phyloP scores from a whole-genome alignment of 2,113 vertebrate species.

The Brachypteracias leptosomus region DNA sequence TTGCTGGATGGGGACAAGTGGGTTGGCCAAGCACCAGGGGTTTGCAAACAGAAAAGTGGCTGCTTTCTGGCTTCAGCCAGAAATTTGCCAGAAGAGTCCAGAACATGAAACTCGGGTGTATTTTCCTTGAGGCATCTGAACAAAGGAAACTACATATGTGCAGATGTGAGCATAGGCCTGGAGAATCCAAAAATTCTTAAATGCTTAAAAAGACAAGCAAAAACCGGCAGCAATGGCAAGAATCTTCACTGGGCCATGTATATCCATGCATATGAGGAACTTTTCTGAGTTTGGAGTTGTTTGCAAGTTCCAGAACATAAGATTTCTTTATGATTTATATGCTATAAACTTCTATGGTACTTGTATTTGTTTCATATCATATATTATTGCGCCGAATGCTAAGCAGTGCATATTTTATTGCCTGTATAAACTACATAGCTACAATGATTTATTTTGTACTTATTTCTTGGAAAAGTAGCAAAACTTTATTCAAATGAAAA shows the following conservation, averaged over 20 bases:
- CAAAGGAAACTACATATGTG: background rate
- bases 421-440: background rate
- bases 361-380: background rate
- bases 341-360: background rate
- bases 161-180: accelerated
- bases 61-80: background rate
- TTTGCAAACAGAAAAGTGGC: background rate
- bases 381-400: background rate
- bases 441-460: background rate
- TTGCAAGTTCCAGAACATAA: background rate
- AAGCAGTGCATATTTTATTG: background rate
- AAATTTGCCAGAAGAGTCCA: background rate
- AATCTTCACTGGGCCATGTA: background rate
- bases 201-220: background rate
- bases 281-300: background rate
- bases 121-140: background rate
- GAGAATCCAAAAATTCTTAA: background rate
- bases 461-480: background rate
- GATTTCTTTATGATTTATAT: background rate
- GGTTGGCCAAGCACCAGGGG: background rate
- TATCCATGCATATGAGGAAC: background rate
- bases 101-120: accelerated
- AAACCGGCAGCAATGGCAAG: background rate
- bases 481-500: background rate
- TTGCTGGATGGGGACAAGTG: background rate